phyloP scores from a whole-genome alignment of 1,140 invertebrate genomes.

The Neotoxoptera formosana region DNA sequence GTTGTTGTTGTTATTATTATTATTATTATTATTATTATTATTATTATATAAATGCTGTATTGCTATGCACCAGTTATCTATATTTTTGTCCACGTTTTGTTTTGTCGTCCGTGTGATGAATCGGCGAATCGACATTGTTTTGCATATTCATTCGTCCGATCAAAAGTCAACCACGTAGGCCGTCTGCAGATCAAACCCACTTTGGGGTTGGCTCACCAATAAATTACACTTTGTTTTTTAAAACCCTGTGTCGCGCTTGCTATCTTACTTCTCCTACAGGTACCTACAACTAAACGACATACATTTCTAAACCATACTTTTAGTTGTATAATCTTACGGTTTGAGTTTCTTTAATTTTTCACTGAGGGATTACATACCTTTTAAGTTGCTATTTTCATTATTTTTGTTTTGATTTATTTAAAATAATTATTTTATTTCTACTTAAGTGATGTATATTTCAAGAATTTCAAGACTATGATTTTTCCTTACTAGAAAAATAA shows the following conservation, averaged over 20 bases:
- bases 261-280: background rate
- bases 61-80: conserved; percentile 6
- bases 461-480: background rate
- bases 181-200: background rate
- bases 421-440: background rate
- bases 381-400: background rate
- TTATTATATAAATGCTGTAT: background rate
- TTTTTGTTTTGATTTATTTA: background rate
- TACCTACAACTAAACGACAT: background rate
- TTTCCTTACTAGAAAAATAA: background rate
- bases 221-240: background rate
- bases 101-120: background rate
- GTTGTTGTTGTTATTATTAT: background rate
- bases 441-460: background rate
- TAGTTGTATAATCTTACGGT: no score
- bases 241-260: background rate
- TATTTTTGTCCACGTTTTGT: background rate
- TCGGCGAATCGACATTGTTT: background rate
- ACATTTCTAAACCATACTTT: background rate
- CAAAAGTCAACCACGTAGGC: background rate
- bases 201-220: background rate
- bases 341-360: background rate
- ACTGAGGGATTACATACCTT: background rate
- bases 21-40: background rate
- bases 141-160: background rate